Conservation (phyloP, 2,113 vertebrate genomes). For the Otocyon megalotis region DNA sequence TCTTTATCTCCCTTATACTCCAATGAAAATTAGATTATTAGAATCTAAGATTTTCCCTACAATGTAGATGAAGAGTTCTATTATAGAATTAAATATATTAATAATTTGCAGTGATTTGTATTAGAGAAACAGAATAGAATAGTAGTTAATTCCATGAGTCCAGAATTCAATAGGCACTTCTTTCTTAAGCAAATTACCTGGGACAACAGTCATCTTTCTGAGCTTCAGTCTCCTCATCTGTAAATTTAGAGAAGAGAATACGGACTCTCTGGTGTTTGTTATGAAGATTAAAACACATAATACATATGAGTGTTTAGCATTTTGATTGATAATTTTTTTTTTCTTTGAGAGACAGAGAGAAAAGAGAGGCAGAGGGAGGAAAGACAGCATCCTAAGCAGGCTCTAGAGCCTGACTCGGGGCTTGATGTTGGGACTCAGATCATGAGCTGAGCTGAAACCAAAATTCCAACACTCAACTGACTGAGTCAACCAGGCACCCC, state of each 20-base stretch:
- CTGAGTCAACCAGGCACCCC: background rate
- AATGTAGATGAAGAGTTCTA: background rate
- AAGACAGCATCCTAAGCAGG: background rate
- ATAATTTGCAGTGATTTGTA: background rate
- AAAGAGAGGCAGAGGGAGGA: background rate
- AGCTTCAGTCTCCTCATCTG: background rate
- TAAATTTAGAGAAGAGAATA: background rate
- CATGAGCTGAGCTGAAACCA: background rate
- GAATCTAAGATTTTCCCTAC: background rate
- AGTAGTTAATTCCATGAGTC: background rate
- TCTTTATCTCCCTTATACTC: background rate
- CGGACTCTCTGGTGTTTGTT: fast-evolving
- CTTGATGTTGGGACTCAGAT: background rate
- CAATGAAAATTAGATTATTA: background rate
- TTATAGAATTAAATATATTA: background rate
- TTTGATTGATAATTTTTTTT: no score
- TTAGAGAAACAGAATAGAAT: background rate
- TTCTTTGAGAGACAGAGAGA: background rate
- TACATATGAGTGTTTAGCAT: background rate
- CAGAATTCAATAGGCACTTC: background rate
- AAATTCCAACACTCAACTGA: background rate
- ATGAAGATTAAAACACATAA: background rate
- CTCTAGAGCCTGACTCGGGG: background rate
- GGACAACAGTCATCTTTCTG: background rate
- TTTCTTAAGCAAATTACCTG: background rate